A percentile compares a stretch with the other conserved stretches of the same genome.
Conservation (phyloP, 2,113 vertebrate genomes). For the Crotalus helleri region DNA sequence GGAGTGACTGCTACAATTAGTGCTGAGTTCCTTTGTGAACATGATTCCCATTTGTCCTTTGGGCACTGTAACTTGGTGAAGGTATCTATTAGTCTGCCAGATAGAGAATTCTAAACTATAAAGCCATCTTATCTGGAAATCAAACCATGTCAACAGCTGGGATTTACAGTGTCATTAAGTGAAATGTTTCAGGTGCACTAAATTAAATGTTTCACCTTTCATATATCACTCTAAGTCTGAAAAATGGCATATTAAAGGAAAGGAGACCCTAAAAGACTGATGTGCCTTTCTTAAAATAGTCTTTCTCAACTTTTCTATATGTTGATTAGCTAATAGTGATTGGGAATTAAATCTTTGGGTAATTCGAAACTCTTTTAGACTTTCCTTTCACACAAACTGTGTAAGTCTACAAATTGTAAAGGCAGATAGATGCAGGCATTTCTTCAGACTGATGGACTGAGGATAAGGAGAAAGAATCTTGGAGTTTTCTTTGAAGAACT, state of each 20-base stretch:
- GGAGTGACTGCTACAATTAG: constrained; percentile 42
- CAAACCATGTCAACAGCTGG: constrained; percentile 61
- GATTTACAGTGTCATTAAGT: constrained; percentile 71
- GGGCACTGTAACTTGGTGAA: constrained; percentile 50
- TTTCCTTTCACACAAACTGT: constrained; percentile 54
- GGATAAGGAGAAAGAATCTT: neutral
- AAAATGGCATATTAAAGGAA: constrained; percentile 52
- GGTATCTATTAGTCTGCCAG: constrained; percentile 36
- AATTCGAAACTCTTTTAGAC: constrained; percentile 41
- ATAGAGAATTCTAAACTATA: constrained; percentile 53
- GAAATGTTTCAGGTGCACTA: constrained; percentile 65
- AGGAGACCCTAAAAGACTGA: constrained; percentile 39
- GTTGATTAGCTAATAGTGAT: constrained; percentile 57
- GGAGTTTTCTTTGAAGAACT: neutral
- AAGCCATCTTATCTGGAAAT: constrained; percentile 54
- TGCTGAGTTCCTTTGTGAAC: constrained; percentile 27
- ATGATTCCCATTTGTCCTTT: constrained; percentile 50
- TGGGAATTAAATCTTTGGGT: constrained; percentile 48
- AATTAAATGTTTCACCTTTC: constrained; percentile 55
- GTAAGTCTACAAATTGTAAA: constrained; percentile 50
- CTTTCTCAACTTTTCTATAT: constrained; percentile 42
- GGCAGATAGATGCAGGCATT: neutral
- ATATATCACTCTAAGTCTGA: constrained; percentile 56
- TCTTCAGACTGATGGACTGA: neutral
- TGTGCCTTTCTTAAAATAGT: constrained; percentile 44